Evolutionary conservation across 1,140 invertebrate species (phyloP).

Genomic region (Meloidogyne hapla): DNA sequence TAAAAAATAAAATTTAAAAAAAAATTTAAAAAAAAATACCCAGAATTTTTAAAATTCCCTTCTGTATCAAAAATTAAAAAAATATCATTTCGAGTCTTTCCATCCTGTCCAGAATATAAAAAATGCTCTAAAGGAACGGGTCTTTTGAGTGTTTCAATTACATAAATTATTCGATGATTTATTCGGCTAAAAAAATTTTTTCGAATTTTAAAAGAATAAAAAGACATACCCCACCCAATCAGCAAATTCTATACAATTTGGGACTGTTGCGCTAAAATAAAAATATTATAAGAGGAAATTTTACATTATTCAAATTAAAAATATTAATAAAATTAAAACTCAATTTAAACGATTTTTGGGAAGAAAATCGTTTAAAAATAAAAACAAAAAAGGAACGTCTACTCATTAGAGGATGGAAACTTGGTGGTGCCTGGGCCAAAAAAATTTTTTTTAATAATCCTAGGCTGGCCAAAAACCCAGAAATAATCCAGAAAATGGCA

Average conservation of each 20-base stretch:
- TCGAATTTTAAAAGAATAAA: slow-evolving; percentile 28
- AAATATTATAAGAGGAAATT: not conserved
- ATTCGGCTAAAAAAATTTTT: slow-evolving; percentile 41
- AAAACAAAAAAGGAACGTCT: too few species aligned
- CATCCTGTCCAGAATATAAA: slow-evolving; percentile 77
- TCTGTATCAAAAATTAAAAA: slow-evolving; percentile 81
- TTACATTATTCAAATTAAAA: too few species aligned
- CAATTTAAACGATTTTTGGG: too few species aligned
- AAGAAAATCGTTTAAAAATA: too few species aligned
- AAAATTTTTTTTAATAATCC: too few species aligned
- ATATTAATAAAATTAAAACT: too few species aligned
- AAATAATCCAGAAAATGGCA: too few species aligned
- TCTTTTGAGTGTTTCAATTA: slow-evolving; percentile 86
- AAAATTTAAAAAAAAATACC: slow-evolving; percentile 44
- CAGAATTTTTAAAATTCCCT: slow-evolving; percentile 69
- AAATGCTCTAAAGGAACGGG: slow-evolving; percentile 93
- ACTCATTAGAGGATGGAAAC: too few species aligned
- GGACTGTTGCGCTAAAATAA: slow-evolving; percentile 88
- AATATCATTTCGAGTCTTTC: slow-evolving; percentile 77
- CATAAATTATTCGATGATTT: slow-evolving; percentile 80
- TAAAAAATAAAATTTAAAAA: slow-evolving; percentile 18
- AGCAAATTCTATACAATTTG: slow-evolving; percentile 92
- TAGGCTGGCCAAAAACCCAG: too few species aligned
- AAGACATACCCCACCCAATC: slow-evolving; percentile 84
- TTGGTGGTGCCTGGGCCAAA: too few species aligned